Conservation (phyloP, 2,113 vertebrate genomes). For the Catharus fuscescens region DNA sequence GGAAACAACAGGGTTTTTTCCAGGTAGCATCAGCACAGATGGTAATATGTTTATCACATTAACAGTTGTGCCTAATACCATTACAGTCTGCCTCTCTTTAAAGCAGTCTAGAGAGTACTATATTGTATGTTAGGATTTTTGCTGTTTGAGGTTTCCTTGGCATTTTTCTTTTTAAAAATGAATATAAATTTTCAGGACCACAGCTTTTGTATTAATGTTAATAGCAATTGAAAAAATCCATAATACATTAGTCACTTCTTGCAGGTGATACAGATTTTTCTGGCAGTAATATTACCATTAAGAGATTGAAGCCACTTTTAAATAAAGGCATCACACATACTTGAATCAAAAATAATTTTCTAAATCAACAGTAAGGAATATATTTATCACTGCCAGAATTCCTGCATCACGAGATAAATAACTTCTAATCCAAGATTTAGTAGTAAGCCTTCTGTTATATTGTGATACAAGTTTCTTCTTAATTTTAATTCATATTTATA, state of each 20-base stretch:
- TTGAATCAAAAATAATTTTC: background rate
- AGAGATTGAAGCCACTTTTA: background rate
- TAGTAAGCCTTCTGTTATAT: conserved; percentile 3
- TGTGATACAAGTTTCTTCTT: background rate
- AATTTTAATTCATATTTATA: background rate
- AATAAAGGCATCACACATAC: background rate
- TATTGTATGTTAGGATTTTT: background rate
- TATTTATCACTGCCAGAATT: background rate
- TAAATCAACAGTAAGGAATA: background rate
- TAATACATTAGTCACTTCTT: background rate
- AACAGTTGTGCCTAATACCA: conserved; percentile 65
- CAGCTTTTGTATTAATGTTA: background rate
- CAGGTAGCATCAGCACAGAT: conserved; percentile 70
- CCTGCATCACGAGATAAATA: background rate
- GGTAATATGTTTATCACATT: conserved; percentile 47
- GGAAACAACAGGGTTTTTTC: conserved; percentile 62
- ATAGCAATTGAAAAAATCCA: background rate
- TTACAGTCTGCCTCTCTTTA: conserved; percentile 51
- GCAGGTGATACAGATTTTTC: background rate
- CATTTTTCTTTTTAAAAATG: background rate
- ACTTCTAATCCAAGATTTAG: conserved; percentile 8
- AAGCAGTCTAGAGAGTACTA: conserved; percentile 39
- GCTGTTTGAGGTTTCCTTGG: background rate
- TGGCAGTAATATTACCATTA: background rate
- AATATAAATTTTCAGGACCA: background rate